These are phyloP conservation scores for Chelon auratus DNA, from an alignment of 2,797 vertebrate species.

Conservation along the genomic window DNA sequence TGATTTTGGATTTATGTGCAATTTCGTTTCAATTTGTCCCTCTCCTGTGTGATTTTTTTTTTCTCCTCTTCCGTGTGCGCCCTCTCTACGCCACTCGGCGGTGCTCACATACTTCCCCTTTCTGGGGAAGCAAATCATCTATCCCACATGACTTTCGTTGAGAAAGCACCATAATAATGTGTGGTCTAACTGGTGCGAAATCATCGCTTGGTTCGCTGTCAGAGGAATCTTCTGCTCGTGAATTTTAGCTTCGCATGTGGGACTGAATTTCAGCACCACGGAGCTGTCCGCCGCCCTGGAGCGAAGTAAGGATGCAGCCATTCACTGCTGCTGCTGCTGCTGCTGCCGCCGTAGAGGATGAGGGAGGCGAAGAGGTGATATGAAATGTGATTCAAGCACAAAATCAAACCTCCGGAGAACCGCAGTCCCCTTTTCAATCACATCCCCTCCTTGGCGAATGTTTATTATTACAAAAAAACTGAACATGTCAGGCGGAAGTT, in stretches of 20 bases:
- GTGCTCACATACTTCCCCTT: slow-evolving; percentile 83
- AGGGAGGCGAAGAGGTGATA: slow-evolving; percentile 3
- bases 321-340: slow-evolving; percentile 17
- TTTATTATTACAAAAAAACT: neutral
- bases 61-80: slow-evolving; percentile 58
- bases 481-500: neutral
- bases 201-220: slow-evolving; percentile 9
- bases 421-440: neutral
- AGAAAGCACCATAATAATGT: slow-evolving; percentile 31
- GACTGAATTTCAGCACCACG: slow-evolving; percentile 71
- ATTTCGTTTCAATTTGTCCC: slow-evolving; percentile 22
- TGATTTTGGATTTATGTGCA: slow-evolving; percentile 6
- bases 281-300: slow-evolving; percentile 67
- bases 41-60: slow-evolving; percentile 9
- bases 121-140: slow-evolving; percentile 61
- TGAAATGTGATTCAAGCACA: slow-evolving; percentile 28
- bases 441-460: neutral
- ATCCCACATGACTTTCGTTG: slow-evolving; percentile 44
- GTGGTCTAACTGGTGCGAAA: slow-evolving; percentile 13
- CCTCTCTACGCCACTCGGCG: slow-evolving; percentile 84
- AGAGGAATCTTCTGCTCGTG: slow-evolving; percentile 10
- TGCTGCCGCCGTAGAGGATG: neutral
- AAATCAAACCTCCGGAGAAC: slow-evolving; percentile 19
- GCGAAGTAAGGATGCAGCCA: slow-evolving; percentile 12
- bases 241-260: slow-evolving; percentile 3